Conservation (phyloP, 1,140 invertebrate species). For the Papilio xuthus region DNA sequence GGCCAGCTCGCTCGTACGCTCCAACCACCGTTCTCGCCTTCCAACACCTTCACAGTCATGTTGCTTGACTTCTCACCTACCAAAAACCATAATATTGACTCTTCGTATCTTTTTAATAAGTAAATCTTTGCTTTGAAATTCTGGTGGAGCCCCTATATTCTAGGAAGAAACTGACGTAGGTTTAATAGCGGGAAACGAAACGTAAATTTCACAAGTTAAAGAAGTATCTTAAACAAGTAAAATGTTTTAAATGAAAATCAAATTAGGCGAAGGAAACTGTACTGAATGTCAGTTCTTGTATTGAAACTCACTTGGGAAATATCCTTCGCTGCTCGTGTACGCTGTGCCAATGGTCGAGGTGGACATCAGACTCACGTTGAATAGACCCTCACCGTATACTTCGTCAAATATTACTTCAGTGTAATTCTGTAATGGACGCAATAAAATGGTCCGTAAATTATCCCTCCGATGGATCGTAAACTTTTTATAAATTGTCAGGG, state of each 20-base stretch:
- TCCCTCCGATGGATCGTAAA: too few relatives aligned
- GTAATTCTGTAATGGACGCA: slow-evolving; percentile 44
- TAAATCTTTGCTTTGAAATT: too few relatives aligned
- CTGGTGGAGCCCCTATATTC: too few relatives aligned
- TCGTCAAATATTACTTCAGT: slow-evolving; percentile 49
- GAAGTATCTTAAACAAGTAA: too few relatives aligned
- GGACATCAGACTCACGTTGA: slow-evolving; percentile 49
- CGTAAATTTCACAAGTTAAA: too few relatives aligned
- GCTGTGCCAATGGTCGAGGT: neutral
- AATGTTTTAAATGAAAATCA: neutral
- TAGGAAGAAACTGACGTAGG: too few relatives aligned
- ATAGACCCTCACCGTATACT: slow-evolving; percentile 47
- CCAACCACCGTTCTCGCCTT: neutral
- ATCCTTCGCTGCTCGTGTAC: slow-evolving; percentile 36
- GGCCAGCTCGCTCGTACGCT: neutral
- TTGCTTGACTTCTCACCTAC: neutral
- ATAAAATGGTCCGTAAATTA: neutral
- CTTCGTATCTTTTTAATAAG: neutral
- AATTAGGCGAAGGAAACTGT: neutral
- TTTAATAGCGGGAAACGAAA: too few relatives aligned
- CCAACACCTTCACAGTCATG: neutral
- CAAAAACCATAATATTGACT: neutral
- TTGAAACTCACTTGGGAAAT: slow-evolving; percentile 54
- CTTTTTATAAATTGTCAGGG: too few relatives aligned
- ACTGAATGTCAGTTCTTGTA: neutral